These are phyloP conservation scores for Misgurnus anguillicaudatus DNA, from an alignment of 2,113 vertebrate species.

Conservation along the genomic window DNA sequence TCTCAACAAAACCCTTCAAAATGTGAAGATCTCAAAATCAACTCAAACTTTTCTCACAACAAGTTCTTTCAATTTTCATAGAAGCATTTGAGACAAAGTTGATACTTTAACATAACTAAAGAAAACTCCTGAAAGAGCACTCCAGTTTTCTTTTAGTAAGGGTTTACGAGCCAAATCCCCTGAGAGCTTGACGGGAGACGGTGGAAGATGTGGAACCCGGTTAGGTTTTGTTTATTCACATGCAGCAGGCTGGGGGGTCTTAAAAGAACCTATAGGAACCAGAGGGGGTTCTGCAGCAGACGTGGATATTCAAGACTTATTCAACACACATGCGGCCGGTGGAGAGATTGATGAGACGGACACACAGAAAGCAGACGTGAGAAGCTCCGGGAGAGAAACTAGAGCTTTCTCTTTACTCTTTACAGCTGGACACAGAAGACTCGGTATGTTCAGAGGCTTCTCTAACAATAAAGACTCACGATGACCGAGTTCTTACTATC, in stretches of 20 bases:
- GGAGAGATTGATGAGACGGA: neutral
- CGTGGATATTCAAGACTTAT: slow-evolving; percentile 8
- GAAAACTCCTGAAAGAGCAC: too few relatives aligned
- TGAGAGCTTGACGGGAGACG: slow-evolving; percentile 43
- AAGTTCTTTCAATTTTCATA: too few relatives aligned
- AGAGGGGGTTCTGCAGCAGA: slow-evolving; percentile 1
- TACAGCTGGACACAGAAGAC: neutral
- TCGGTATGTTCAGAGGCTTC: neutral
- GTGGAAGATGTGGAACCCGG: slow-evolving; percentile 44
- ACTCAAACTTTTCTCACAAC: too few relatives aligned
- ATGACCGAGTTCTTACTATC: too few relatives aligned
- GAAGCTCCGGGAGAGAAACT: neutral
- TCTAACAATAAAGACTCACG: neutral
- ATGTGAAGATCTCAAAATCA: too few relatives aligned
- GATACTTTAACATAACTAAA: too few relatives aligned
- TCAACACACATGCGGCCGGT: slow-evolving; percentile 12
- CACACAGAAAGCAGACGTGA: neutral
- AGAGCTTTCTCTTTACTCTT: neutral
- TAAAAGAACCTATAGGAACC: slow-evolving; percentile 10
- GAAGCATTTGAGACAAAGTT: too few relatives aligned
- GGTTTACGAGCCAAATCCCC: slow-evolving; percentile 54
- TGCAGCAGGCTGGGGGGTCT: slow-evolving; percentile 43
- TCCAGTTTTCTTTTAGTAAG: slow-evolving; percentile 19
- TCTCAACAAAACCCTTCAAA: too few relatives aligned
- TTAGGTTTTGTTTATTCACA: slow-evolving; percentile 45